Conservation (phyloP, 2,797 vertebrate species). For the Acrocephalus scirpaceus region DNA sequence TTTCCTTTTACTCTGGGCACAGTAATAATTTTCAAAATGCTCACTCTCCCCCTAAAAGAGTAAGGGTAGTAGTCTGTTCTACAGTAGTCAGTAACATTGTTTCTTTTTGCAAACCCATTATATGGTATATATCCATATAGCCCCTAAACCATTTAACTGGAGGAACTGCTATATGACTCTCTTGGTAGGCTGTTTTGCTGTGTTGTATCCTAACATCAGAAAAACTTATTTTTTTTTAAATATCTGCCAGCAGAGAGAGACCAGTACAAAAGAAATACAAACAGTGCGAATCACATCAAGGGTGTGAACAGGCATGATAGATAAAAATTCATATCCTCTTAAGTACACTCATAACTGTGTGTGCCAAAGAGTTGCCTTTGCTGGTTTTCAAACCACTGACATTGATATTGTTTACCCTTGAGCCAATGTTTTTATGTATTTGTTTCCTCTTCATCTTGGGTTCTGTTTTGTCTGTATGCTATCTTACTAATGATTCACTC, state of each 20-base stretch:
- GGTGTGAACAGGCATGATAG: not conserved
- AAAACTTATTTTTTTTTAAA: not conserved
- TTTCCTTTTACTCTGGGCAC: not conserved
- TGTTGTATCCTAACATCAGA: not conserved
- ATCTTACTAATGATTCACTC: not conserved
- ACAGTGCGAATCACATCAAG: not conserved
- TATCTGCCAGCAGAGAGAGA: not conserved
- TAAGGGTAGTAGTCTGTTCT: not conserved
- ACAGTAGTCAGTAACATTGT: not conserved
- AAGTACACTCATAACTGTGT: not conserved
- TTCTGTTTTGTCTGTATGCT: not conserved
- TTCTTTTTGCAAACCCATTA: not conserved
- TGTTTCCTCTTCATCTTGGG: not conserved
- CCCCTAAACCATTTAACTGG: conserved; percentile 3
- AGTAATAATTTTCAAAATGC: not conserved
- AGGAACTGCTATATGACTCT: not conserved
- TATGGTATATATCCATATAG: not conserved
- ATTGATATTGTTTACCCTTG: not conserved
- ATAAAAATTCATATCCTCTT: not conserved
- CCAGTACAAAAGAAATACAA: not conserved
- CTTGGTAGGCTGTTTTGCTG: not conserved
- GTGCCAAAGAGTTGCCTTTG: not conserved
- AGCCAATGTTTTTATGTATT: not conserved
- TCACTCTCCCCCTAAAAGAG: not conserved
- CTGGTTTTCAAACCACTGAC: not conserved